Base-by-base conservation (phyloP, 2,113 vertebrate species). In the Neomonachus schauinslandi region DNA sequence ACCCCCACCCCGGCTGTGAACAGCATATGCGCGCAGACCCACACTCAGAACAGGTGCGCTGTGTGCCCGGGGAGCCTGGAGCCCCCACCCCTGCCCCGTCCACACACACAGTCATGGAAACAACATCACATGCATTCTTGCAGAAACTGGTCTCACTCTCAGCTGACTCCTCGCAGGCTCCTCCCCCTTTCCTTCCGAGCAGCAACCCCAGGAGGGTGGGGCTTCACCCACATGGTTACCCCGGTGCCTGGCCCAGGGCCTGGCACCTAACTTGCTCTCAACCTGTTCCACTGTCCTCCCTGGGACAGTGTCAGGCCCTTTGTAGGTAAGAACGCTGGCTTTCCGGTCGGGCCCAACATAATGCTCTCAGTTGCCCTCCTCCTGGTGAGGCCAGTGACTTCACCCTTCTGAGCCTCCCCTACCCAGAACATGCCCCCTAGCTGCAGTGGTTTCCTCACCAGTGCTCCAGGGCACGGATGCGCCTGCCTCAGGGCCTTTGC, bases 1-100 rank as follows among this genome's bases (percentile, higher is more conserved):
- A 28, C 57, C 8, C 7, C 61, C 2, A 0, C 39, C 7, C 19
- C 7, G 28, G n/a, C 36, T 3, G 11, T 18, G 0, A 7, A n/a
- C 24, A 39, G 61, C 26, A 5, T 0, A 0, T 2, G 12, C 12
- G 2, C 46, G 26, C 33, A 13, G 51, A 55, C 12, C 7, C 33
- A 4, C 42, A 1, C 33, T 42, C 67, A 3, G 49, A 84, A 12
- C 4, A 13, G 85, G 76, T 53, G 24, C 2, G 2, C 81, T 1
- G 46, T 24, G 57, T 5, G 57, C 31, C 22, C 4, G 0, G 0
- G 6, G 11, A 76, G 46, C 74, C 33, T 14, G 46, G 46, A 4
- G 7, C 13, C n/a, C 83, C 42, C 46, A 8, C 18, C 24, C 83
- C 31, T 0, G 4, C 7, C 69, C 51, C 16, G 2, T 24, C 39